These are phyloP conservation scores for Sesamia inferens DNA, from an alignment of 2,888 invertebrate genomes.

Conservation along the genomic window DNA sequence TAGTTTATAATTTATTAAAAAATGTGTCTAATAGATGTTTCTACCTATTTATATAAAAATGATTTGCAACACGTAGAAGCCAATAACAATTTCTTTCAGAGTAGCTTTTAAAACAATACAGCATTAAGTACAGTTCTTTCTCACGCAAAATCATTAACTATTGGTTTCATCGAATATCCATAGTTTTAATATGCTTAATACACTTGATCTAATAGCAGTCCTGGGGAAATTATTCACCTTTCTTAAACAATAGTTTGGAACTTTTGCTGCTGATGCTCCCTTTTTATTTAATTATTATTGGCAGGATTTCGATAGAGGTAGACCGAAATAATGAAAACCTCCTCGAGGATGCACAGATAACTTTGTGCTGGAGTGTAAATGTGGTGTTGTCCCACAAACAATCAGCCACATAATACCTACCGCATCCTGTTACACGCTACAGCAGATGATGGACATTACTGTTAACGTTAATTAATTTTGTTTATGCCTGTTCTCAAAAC, in stretches of 20 bases:
- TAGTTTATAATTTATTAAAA: too few species aligned
- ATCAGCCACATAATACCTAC: background rate
- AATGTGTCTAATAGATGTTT: background rate
- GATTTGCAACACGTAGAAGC: background rate
- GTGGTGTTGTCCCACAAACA: background rate
- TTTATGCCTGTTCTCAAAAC: too few species aligned
- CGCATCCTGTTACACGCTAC: background rate
- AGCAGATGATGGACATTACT: background rate
- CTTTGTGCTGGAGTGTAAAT: background rate
- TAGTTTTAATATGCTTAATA: constrained; percentile 1
- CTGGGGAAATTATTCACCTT: background rate
- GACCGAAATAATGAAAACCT: background rate
- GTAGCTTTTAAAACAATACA: background rate
- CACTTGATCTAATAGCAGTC: constrained; percentile 7
- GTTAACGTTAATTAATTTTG: too few species aligned
- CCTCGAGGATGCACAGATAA: background rate
- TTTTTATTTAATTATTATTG: background rate
- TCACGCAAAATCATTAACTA: constrained; percentile 4
- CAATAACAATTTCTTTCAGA: background rate
- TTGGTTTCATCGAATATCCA: background rate
- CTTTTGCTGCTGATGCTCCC: background rate
- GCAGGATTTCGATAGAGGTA: background rate
- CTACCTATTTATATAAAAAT: background rate
- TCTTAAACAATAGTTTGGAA: background rate
- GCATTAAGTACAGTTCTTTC: background rate